Percentiles rank a stretch among this genome's conserved stretches.
These are phyloP conservation scores for Eulemur macaco DNA, from an alignment of 2,113 vertebrate species.

Conservation along the genomic window DNA sequence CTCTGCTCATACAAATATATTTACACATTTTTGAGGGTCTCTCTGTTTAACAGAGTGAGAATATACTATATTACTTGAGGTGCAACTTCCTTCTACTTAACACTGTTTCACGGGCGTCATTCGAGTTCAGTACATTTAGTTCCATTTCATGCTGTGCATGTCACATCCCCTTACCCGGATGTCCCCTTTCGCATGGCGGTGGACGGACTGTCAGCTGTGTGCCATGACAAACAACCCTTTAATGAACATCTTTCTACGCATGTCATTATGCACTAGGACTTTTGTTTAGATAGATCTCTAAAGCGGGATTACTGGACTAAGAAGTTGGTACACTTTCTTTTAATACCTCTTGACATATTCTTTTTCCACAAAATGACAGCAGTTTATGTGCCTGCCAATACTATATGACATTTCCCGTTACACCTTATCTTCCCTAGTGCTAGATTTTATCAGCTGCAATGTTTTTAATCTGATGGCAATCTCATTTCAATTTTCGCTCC, in stretches of 20 bases:
- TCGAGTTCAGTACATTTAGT: not conserved
- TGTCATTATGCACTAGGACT: not conserved
- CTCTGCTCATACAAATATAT: not conserved
- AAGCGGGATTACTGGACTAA: not conserved
- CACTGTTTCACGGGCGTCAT: not conserved
- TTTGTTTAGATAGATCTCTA: not conserved
- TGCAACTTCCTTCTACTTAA: not conserved
- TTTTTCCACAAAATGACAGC: not conserved
- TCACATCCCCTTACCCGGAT: rapidly evolving
- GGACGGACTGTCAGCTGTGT: not conserved
- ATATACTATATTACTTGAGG: too few relatives aligned
- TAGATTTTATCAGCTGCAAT: not conserved
- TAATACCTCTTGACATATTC: not conserved
- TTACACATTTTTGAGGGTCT: not conserved
- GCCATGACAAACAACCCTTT: not conserved
- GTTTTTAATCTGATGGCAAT: not conserved
- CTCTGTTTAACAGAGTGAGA: not conserved
- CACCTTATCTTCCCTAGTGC: not conserved
- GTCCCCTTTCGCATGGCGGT: not conserved
- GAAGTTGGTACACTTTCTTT: not conserved
- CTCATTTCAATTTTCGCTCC: not conserved
- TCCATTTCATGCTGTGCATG: not conserved
- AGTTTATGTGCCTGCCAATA: not conserved
- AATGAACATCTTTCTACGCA: too few relatives aligned
- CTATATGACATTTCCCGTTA: not conserved